Evolutionary conservation across 1,140 invertebrate species (phyloP).

Genomic region (Ptiloglossa arizonensis): DNA sequence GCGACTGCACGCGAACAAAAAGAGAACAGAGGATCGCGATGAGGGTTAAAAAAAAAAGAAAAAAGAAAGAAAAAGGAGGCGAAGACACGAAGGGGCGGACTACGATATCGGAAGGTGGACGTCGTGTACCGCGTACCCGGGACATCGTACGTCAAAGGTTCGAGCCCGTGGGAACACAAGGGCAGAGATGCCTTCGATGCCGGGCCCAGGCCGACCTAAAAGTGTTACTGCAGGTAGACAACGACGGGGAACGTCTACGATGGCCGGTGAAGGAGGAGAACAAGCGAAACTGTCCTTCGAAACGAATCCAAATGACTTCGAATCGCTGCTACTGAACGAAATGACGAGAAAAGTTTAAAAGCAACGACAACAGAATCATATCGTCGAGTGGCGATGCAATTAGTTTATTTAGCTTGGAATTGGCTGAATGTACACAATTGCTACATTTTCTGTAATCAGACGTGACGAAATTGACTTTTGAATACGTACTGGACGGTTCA

Average conservation of each 20-base stretch:
- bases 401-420: no score
- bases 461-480: no score
- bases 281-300: constrained; percentile 42
- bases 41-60: constrained; percentile 2
- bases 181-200: constrained; percentile 46
- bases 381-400: no score
- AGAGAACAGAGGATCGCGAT: constrained; percentile 29
- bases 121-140: constrained; percentile 60
- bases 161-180: constrained; percentile 70
- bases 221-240: constrained; percentile 65
- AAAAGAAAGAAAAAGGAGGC: constrained; percentile 3
- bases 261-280: constrained; percentile 37
- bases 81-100: constrained; percentile 43
- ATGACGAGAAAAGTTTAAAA: background rate
- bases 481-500: no score
- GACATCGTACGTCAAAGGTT: constrained; percentile 70
- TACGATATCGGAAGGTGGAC: constrained; percentile 68
- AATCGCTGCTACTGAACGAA: background rate
- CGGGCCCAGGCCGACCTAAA: constrained; percentile 52
- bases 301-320: background rate
- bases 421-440: no score
- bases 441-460: no score
- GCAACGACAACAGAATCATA: no score
- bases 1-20: constrained; percentile 50
- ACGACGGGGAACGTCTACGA: constrained; percentile 46